Conservation (phyloP, 1,140 invertebrate species). For the Drosophila mojavensis region DNA sequence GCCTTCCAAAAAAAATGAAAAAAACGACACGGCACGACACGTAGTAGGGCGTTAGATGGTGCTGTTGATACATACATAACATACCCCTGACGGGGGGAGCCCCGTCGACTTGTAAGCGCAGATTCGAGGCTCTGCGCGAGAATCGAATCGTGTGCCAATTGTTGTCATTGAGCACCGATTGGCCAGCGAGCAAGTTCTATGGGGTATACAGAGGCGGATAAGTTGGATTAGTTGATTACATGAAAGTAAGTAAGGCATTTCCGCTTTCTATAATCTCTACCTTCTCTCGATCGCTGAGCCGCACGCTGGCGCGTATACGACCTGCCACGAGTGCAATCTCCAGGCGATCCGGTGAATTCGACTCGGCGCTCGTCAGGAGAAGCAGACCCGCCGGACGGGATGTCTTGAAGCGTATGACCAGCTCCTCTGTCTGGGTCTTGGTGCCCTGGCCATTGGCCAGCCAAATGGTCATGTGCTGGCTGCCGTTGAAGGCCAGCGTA, state of each 20-base stretch:
- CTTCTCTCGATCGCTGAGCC: constrained; percentile 94
- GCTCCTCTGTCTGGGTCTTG: constrained; percentile 95
- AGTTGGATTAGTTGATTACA: background rate
- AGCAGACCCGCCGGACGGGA: constrained; percentile 89
- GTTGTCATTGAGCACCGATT: constrained; percentile 94
- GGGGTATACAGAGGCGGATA: constrained; percentile 26
- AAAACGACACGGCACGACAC: constrained; percentile 84
- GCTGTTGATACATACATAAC: constrained; percentile 88
- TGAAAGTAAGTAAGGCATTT: background rate
- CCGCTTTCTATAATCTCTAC: constrained; percentile 83
- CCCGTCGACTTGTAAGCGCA: constrained; percentile 94
- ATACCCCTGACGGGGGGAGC: constrained; percentile 92
- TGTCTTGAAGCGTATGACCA: constrained; percentile 94
- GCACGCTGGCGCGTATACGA: constrained; percentile 90
- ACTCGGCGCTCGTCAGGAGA: constrained; percentile 89
- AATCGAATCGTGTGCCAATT: constrained; percentile 97
- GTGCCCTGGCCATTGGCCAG: constrained; percentile 89
- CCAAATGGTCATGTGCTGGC: constrained; percentile 92
- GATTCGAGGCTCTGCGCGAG: constrained; percentile 91
- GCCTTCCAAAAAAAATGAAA: constrained; percentile 50
- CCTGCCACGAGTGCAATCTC: constrained; percentile 93
- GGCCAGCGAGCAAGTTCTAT: constrained; percentile 92
- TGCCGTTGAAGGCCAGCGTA: constrained; percentile 94
- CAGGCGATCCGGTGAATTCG: constrained; percentile 90
- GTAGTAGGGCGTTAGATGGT: constrained; percentile 85